phyloP scores from a whole-genome alignment of 2,113 vertebrate species.

The Pogonocichla stellata region DNA sequence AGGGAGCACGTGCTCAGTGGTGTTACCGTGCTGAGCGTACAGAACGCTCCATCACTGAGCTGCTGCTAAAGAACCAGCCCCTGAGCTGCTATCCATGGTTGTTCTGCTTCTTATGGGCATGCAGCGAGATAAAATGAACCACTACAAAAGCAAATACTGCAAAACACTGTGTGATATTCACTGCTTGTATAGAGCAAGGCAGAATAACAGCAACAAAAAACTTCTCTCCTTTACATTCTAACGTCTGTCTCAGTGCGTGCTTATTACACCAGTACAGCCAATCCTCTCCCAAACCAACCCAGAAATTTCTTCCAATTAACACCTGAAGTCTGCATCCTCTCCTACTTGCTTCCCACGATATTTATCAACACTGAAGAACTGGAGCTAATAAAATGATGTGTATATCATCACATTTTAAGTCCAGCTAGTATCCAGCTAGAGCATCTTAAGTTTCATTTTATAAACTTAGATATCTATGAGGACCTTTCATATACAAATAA shows the following conservation, averaged over 20 bases:
- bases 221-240: neutral
- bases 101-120: neutral
- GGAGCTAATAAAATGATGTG: too few relatives aligned
- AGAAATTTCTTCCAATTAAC: neutral
- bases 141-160: neutral
- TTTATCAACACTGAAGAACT: neutral
- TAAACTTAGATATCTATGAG: neutral
- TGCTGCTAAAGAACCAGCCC: neutral
- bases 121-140: neutral
- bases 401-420: neutral
- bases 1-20: rapidly evolving
- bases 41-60: neutral
- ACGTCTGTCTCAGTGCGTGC: neutral
- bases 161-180: neutral
- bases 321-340: neutral
- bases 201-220: neutral
- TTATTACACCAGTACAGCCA: neutral
- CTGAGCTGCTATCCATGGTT: neutral
- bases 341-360: neutral
- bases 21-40: rapidly evolving
- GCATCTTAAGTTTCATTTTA: neutral
- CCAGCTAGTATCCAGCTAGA: neutral
- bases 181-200: rapidly evolving
- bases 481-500: neutral
- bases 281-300: neutral